These are phyloP conservation scores for Phaenicophaeus curvirostris DNA, from an alignment of 2,797 vertebrate genomes.

Conservation along the genomic window DNA sequence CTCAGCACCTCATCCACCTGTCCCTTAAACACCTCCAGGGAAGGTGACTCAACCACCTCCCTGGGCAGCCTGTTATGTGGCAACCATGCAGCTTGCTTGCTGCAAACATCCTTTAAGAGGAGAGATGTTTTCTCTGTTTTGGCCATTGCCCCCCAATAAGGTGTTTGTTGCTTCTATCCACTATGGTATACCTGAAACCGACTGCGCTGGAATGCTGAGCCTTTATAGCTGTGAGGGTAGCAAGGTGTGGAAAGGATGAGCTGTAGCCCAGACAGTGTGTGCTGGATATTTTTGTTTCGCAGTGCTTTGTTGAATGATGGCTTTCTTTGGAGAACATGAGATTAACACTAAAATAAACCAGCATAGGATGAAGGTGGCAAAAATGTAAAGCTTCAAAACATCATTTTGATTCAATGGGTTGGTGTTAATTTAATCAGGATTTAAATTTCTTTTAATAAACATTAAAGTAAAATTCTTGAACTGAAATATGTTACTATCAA, in stretches of 20 bases:
- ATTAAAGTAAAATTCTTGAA: neutral
- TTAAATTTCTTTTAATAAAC: neutral
- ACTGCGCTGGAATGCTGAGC: neutral
- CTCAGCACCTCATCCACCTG: no score
- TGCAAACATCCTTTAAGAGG: neutral
- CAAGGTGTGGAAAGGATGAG: neutral
- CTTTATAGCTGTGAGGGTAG: neutral
- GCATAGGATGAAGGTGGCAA: neutral
- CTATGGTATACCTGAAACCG: neutral
- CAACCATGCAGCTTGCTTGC: neutral
- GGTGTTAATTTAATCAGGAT: constrained; percentile 11
- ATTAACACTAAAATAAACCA: constrained; percentile 36
- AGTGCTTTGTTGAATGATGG: neutral
- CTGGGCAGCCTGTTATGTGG: no score
- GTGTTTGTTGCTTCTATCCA: neutral
- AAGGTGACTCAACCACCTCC: no score
- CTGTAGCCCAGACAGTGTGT: neutral
- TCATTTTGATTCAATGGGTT: neutral
- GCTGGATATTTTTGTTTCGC: neutral
- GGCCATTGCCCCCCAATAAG: neutral
- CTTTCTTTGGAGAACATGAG: constrained; percentile 3
- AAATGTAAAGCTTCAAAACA: neutral
- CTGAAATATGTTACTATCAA: neutral
- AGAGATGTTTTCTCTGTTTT: neutral
- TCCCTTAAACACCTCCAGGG: no score